Evolutionary conservation across 92 coral and sea anemone species (phyloP), one percentile per base, ranked within the genome.

Genomic region (Anthopleura xanthogrammica): DNA sequence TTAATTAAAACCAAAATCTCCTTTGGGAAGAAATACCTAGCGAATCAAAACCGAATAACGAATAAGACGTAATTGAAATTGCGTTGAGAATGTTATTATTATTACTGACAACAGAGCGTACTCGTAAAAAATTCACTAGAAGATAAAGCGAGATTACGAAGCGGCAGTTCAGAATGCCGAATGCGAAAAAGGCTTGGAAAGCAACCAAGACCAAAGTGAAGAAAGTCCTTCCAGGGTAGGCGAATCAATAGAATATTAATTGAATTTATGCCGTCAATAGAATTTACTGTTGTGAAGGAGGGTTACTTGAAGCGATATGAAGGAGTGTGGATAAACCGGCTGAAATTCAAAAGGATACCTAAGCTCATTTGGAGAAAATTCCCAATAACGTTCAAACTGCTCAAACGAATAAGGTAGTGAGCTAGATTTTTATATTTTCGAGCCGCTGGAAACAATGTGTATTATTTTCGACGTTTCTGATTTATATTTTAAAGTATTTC

Each of bases 151-250:
- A 62, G 56, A 62, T 41, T 52, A 54, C 23, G 39, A 8, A 43
- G 58, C 41, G 71, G 64, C 66, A 60, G 70, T 77, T 80, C 66
- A 70, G 36, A 12, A 81, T 81, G 84, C 84, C 84, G 60, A 81
- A 81, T 66, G 84, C 84, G 2, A 81, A 81, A 52, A 81, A 81
- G 29, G 84, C 84, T 42, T 81, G 84, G 84, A 81, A 81, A 81
- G 74, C 73, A 43, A 81, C 84, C n/a, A 81, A 81, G 60, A 68
- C 55, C 24, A 81, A 81, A 52, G 84, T 81, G 7, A 81, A 81
- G 43, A 58, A 40, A 8, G 84, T 81, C 24, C 77, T 81, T 19
- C 84, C 84, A 5, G 84, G 84, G 84, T 81, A 70, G 10, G 84
- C 5, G 17, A 42, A 41, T 46, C 11, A 8, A 23, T 7, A 4